These are phyloP conservation scores for Cyanocitta stelleri DNA, from an alignment of 2,113 vertebrate species.

Conservation along the genomic window DNA sequence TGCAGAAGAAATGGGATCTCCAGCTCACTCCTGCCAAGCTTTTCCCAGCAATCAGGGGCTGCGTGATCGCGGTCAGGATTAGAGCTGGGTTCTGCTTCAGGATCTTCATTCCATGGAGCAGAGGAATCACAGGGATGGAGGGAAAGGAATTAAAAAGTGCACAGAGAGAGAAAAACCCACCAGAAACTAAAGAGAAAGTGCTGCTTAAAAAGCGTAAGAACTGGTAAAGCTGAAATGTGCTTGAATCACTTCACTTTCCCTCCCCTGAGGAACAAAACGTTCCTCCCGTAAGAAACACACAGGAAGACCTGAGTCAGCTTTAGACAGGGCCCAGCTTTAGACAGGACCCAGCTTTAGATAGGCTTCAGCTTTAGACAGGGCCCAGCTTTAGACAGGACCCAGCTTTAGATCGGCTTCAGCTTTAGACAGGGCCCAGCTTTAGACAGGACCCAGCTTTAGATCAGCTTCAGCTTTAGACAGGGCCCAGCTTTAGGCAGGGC, in stretches of 20 bases:
- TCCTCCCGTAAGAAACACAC: not conserved
- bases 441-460: no score
- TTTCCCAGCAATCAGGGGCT: not conserved
- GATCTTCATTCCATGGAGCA: not conserved
- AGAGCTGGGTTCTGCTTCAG: not conserved
- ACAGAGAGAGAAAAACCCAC: not conserved
- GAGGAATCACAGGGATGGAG: not conserved
- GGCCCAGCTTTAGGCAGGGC: not conserved
- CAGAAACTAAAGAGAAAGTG: no score
- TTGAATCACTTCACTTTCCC: not conserved
- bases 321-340: no score
- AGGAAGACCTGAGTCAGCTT: not conserved
- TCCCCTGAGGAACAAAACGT: not conserved
- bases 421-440: no score
- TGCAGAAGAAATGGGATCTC: not conserved
- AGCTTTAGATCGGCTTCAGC: no score
- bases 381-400: rapidly evolving
- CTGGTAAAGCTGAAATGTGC: not conserved
- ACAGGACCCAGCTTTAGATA: rapidly evolving
- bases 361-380: rapidly evolving
- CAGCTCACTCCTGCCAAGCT: not conserved
- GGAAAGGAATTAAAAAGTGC: not conserved
- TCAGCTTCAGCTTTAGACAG: no score
- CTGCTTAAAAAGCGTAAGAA: not conserved
- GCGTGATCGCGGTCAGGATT: not conserved